A percentile compares a stretch with the other conserved stretches of the same genome.
phyloP scores from a whole-genome alignment of 1,140 invertebrate genomes.

The Choristoneura fumiferana region DNA sequence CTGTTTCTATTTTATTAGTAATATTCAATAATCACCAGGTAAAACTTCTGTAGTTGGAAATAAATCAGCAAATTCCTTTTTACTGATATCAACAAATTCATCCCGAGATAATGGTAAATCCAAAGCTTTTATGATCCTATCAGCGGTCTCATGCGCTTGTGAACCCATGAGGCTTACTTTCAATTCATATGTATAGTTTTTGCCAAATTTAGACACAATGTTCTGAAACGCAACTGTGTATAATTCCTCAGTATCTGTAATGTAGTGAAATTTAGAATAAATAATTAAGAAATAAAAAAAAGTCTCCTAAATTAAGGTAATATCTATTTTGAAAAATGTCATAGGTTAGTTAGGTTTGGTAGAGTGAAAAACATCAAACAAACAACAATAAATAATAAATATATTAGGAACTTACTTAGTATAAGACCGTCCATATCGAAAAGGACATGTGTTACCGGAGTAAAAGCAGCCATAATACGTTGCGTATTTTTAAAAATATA shows the following conservation, averaged over 20 bases:
- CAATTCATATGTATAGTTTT: constrained; percentile 87
- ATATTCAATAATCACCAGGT: constrained; percentile 80
- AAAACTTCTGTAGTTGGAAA: constrained; percentile 81
- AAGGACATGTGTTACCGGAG: too few relatives aligned
- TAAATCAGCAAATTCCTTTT: constrained; percentile 76
- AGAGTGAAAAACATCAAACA: too few relatives aligned
- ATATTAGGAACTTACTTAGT: too few relatives aligned
- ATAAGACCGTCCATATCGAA: too few relatives aligned
- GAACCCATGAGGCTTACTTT: constrained; percentile 88
- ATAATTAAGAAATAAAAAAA: neutral
- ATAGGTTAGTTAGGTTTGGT: too few relatives aligned
- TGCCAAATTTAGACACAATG: constrained; percentile 84
- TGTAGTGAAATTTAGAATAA: constrained; percentile 7
- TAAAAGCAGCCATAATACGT: too few relatives aligned
- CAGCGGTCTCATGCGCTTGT: constrained; percentile 80
- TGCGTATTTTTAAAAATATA: too few relatives aligned
- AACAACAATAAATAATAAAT: too few relatives aligned
- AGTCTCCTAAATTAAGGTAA: too few relatives aligned
- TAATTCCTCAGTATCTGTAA: constrained; percentile 86
- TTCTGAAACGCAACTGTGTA: constrained; percentile 86
- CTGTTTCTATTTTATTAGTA: constrained; percentile 18
- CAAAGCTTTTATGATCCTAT: constrained; percentile 81
- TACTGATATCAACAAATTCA: constrained; percentile 78
- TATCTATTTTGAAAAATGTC: too few relatives aligned
- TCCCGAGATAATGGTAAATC: constrained; percentile 85